Percentiles rank a stretch among this genome's conserved stretches.
phyloP scores from a whole-genome alignment of 1,140 invertebrate species.

The Drosophila kohkoa region DNA sequence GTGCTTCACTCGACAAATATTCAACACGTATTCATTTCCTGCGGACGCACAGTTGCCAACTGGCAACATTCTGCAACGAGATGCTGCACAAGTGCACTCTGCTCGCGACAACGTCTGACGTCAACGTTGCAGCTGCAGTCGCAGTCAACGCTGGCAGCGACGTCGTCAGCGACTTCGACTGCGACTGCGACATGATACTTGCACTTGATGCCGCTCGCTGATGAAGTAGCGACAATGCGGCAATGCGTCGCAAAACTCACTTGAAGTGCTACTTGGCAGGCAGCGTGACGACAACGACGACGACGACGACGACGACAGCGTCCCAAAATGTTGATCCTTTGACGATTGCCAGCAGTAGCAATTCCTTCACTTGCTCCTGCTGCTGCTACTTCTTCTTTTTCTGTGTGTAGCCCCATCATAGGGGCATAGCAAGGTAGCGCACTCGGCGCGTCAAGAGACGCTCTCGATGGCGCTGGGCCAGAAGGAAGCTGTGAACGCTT shows the following conservation, averaged over 20 bases:
- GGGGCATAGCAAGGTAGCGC: conserved; percentile 38
- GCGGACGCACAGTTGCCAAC: conserved; percentile 79
- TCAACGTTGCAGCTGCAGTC: background rate
- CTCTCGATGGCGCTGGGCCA: conserved; percentile 46
- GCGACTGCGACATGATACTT: conserved; percentile 70
- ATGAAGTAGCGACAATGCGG: conserved; percentile 82
- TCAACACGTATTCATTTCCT: conserved; percentile 83
- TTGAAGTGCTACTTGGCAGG: conserved; percentile 77
- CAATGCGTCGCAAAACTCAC: conserved; percentile 82
- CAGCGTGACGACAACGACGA: conserved; percentile 44
- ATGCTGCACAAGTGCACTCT: conserved; percentile 72
- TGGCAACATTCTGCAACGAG: conserved; percentile 71
- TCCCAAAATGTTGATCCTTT: conserved; percentile 75
- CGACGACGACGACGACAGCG: conserved; percentile 46
- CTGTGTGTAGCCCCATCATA: background rate
- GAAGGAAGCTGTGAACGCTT: conserved; percentile 54
- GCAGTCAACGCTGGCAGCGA: conserved; percentile 1
- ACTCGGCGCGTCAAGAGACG: conserved; percentile 37
- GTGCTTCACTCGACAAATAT: conserved; percentile 82
- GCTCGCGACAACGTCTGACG: background rate
- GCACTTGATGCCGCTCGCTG: conserved; percentile 73
- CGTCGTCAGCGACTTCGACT: conserved; percentile 21
- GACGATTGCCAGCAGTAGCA: conserved; percentile 63
- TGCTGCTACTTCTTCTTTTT: background rate
- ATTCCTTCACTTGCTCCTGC: background rate